Evolutionary conservation across 2,797 vertebrate species (phyloP).

Genomic region (Mastacembelus armatus): DNA sequence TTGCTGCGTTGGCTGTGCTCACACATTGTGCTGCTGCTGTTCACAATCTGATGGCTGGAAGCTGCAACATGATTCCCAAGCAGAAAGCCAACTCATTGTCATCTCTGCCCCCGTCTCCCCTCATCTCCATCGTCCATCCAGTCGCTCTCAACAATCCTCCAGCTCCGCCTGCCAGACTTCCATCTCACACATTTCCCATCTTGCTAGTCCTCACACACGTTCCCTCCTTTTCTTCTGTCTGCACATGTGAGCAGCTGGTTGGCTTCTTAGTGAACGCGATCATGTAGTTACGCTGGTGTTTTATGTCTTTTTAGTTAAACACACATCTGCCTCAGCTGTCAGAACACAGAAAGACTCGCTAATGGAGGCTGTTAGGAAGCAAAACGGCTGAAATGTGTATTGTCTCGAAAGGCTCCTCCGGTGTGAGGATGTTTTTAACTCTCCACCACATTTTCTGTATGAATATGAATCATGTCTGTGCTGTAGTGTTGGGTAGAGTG

Average conservation of each 20-base stretch:
- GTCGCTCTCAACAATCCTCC: constrained; percentile 23
- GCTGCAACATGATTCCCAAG: constrained; percentile 27
- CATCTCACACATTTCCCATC: constrained; percentile 39
- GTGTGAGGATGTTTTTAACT: not conserved
- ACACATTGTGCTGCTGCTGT: constrained; percentile 5
- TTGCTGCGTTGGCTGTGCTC: no score
- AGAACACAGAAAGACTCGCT: constrained; percentile 3
- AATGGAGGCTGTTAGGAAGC: constrained; percentile 13
- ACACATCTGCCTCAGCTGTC: constrained; percentile 45
- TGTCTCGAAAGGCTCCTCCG: constrained; percentile 11
- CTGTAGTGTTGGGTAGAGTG: not conserved
- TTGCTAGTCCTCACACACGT: not conserved
- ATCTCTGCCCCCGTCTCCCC: constrained; percentile 32
- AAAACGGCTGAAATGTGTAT: not conserved
- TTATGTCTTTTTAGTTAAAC: constrained; percentile 11
- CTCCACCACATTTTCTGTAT: not conserved
- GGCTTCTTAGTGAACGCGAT: constrained; percentile 9
- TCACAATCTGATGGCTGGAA: constrained; percentile 15
- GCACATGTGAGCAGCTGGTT: constrained; percentile 43
- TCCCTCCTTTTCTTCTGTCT: constrained; percentile 5
- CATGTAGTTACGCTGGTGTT: not conserved
- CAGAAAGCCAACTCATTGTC: constrained; percentile 32
- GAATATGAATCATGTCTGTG: constrained; percentile 22
- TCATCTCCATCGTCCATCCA: constrained; percentile 37
- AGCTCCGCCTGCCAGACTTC: constrained; percentile 49